Base-by-base conservation (phyloP, 2,113 vertebrate species). In the Dicaeum eximium region DNA sequence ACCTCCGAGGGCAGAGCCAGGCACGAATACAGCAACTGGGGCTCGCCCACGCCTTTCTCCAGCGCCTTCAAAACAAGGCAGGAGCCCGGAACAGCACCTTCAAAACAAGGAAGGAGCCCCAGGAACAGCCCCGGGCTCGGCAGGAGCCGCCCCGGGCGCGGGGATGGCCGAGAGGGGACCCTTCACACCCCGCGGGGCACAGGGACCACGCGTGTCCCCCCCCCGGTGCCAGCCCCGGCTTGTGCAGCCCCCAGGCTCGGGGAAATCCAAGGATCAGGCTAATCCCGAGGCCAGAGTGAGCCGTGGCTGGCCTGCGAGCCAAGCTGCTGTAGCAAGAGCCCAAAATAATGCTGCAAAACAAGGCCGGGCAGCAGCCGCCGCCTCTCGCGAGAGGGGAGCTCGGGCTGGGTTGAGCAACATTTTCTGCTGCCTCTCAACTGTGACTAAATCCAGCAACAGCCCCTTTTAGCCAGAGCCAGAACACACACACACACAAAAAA, bases 1-100 rank as follows among this genome's bases (percentile, higher is more conserved):
- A 96, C 91, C 92, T 80, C 78, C 27, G 72, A 45, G 58, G 93
- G 92, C 91, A 96, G 91, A 96, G 83, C 82, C 88, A 89, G 45
- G 65, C 88, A 65, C 61, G 28, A 56, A 77, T 17, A 80, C 71
- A 95, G 71, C 82, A 93, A 94, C 87, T 44, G 9, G 51, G 72
- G 78, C 37, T 58, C 11, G 45, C 75, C 86, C 82, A 23, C 8
- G 86, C n/a, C 38, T n/a, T 56, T 16, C 74, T 69, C 24, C 25
- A 3, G 42, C 0, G 1, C 78, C 35, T 72, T 15, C 79, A 50
- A 44, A 78, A 81, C 79, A 35, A 40, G 79, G 44, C n/a, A 37
- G 13, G 13, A 56, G 80, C 73, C 6, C 8, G 3, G 50, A n/a
- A n/a, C 25, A 3, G 42, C 0, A 1, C 78, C 35, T 72, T 15